A percentile compares a stretch with the other conserved stretches of the same genome.
Conservation (phyloP, 2,797 vertebrate species). For the Pseudomugil gertrudae region DNA sequence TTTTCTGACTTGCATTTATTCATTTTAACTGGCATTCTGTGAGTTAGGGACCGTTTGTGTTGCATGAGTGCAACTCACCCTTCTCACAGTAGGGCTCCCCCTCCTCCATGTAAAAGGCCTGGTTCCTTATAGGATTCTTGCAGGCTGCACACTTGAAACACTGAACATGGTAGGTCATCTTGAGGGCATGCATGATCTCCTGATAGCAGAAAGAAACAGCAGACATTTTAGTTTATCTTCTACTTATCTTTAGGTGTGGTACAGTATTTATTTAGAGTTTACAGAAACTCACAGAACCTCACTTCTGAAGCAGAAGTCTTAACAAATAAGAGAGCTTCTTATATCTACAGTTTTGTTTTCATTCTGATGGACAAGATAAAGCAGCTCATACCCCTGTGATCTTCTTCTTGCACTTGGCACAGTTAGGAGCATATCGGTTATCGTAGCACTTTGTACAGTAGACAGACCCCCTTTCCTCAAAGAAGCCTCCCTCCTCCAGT, state of each 20-base stretch:
- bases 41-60: neutral
- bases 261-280: neutral
- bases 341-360: neutral
- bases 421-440: conserved; percentile 91
- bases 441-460: conserved; percentile 96
- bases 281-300: neutral
- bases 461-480: conserved; percentile 94
- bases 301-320: neutral
- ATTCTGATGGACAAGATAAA: neutral
- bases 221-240: neutral
- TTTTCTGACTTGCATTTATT: neutral
- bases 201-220: conserved; percentile 52
- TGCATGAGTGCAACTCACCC: conserved; percentile 79
- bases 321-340: neutral
- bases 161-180: conserved; percentile 98
- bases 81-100: conserved; percentile 96
- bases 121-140: conserved; percentile 93
- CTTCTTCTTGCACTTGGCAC: conserved; percentile 97
- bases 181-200: conserved; percentile 99
- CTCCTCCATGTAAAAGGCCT: conserved; percentile 99
- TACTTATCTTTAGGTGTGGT: no score
- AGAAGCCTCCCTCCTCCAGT: conserved; percentile 96
- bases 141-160: conserved; percentile 96
- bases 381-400: conserved; percentile 89
- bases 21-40: neutral